Evolutionary conservation across 2,113 vertebrate species (phyloP), one percentile per base, ranked within the genome.

Genomic region (Deroptyus accipitrinus): DNA sequence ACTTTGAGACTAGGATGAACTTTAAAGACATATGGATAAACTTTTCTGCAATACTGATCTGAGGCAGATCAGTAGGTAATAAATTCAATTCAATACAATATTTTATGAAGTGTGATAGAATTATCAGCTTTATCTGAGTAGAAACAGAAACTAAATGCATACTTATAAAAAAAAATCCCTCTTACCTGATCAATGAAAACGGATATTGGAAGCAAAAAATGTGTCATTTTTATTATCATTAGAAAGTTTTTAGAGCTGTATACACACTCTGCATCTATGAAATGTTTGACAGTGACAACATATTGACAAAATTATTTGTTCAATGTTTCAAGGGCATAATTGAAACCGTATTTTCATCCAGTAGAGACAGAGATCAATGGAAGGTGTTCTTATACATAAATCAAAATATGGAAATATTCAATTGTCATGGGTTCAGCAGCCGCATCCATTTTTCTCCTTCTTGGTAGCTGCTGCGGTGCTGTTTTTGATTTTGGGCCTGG

Each of bases 271-370:
- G 7, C 5, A 37, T 74, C 27, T 74, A 55, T 54, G 17, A 82
- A 92, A 83, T 20, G 5, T 83, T 94, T 94, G 55, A 70, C 20
- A 70, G 28, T n/a, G 49, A 39, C 18, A 66, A 11, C 11, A 17
- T 23, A 67, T 31, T 75, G 27, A 37, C 4, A 84, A 95, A 91
- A 95, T 83, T 75, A 88, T 17, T 88, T 87, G 37, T 63, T 96
- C 75, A 66, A 3, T 22, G 66, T 83, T 95, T 91, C 64, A 87
- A 95, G n/a, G 75, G 57, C 33, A 92, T 82, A 81, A 90, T 86
- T 91, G 51, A 72, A 87, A 35, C 6, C 19, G 3, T 48, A 9
- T 20, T 91, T 93, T 87, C 24, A 67, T 39, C 13, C 27, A 78
- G 16, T 41, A 24, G 8, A 72, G 51, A 39, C 4, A 59, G 79